Base-by-base conservation (phyloP, 2,797 vertebrate species). In the Ctenosaura bakeri region DNA sequence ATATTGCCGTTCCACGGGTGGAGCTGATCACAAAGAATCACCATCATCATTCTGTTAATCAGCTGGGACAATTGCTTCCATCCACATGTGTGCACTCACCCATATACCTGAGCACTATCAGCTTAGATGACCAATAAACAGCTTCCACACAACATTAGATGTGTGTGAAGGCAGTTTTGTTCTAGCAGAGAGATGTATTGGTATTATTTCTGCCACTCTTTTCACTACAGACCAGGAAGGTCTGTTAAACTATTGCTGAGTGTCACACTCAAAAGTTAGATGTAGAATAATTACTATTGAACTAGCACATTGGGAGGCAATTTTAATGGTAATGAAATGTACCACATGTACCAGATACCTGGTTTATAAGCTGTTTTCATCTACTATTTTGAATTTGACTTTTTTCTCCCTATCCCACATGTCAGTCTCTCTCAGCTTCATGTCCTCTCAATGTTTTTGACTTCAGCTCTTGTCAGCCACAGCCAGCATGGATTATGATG, bases 401-500 rank as follows among this genome's bases (percentile, higher is more conserved):
- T 94, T 74, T 77, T 86, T 89, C 66, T 86, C 89, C 83, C 87
- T 90, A 92, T 92, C 83, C 35, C 52, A 77, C 64, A 86, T 0
- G 32, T 81, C 29, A 69, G 4, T 69, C 29, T 32, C 12, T 6
- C 1, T 29, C 66, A 69, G 32, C 66, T 32, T 32, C 66, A 69
- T 32, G 26, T 12, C 26, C 18, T 69, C 10, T 69, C 26, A 69
- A 29, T 32, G 8, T 32, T 69, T 69, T 69, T 69, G 29, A 69
- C 26, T 69, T 13, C 26, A 69, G 8, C 9, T 69, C 66, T 29
- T 69, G 66, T 69, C 9, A 69, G 29, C 29, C 29, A 69, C 66
- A 32, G 66, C 29, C 29, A 69, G 66, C 66, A 69, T 69, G 66
- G 29, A 2, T 69, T 69, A 69, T 32, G 26, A 69, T 69, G 66